Evolutionary conservation across 2,888 invertebrate species (phyloP).

Genomic region (Terebella lapidaria): DNA sequence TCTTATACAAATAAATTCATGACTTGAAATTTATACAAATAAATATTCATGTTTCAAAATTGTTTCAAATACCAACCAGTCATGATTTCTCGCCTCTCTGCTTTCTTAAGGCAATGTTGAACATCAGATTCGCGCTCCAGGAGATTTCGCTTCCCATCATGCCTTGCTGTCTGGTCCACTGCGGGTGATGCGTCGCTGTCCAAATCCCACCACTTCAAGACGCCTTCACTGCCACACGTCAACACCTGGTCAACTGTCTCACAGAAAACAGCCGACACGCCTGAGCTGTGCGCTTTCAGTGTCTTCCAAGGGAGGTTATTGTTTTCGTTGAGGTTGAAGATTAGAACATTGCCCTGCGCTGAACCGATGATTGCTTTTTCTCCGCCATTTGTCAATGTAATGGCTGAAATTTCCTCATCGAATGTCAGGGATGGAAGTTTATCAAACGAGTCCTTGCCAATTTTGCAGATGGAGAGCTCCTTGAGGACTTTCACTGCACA

Average conservation of each 20-base stretch:
- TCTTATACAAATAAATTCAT: too few species aligned
- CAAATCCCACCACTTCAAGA: conserved; percentile 10
- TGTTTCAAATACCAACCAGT: background rate
- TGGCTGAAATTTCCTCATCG: background rate
- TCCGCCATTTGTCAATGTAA: background rate
- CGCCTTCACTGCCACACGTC: conserved; percentile 5
- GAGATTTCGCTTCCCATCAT: too few species aligned
- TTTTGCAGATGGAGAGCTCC: conserved; percentile 3
- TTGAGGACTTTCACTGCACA: conserved; percentile 2
- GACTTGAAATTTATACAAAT: too few species aligned
- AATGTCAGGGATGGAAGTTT: background rate
- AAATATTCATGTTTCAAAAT: too few species aligned
- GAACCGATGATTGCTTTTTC: background rate
- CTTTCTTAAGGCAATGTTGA: too few species aligned
- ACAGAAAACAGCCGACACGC: background rate
- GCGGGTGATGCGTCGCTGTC: background rate
- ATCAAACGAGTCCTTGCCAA: background rate
- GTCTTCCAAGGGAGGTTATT: background rate
- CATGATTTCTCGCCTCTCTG: background rate
- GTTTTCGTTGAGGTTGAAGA: background rate
- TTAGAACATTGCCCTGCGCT: conserved; percentile 1
- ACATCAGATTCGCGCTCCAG: too few species aligned
- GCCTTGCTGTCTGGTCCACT: background rate
- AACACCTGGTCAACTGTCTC: conserved; percentile 2
- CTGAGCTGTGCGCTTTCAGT: background rate